phyloP scores from a whole-genome alignment of 1,140 invertebrate species.

The Magallana gigas region DNA sequence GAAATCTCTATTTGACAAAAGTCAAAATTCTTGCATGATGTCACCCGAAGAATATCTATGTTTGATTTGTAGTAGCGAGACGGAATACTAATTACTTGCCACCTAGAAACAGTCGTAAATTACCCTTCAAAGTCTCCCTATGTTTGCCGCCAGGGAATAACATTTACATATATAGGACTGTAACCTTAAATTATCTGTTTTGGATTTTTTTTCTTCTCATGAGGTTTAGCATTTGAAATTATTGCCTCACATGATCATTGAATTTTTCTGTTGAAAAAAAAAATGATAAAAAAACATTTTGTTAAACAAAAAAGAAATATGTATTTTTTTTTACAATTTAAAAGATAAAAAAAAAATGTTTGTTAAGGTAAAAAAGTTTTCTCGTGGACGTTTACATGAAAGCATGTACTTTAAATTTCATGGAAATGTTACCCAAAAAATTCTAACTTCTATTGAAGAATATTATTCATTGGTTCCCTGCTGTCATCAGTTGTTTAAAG shows the following conservation, averaged over 20 bases:
- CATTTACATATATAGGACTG: slow-evolving; percentile 25
- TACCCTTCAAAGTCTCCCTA: slow-evolving; percentile 27
- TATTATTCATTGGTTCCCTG: too few species aligned
- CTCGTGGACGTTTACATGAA: too few species aligned
- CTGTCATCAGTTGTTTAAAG: slow-evolving; percentile 1
- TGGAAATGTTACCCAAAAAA: too few species aligned
- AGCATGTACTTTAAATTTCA: too few species aligned
- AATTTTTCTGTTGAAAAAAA: too few species aligned
- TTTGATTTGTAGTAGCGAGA: slow-evolving; percentile 37
- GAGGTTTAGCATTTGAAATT: not conserved
- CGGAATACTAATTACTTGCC: slow-evolving; percentile 34
- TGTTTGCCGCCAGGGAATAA: slow-evolving; percentile 21
- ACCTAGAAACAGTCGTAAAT: slow-evolving; percentile 27
- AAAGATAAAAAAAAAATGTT: too few species aligned
- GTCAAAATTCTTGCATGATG: slow-evolving; percentile 27
- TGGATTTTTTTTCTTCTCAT: not conserved
- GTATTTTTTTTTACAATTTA: too few species aligned
- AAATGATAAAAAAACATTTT: too few species aligned
- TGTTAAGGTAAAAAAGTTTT: too few species aligned
- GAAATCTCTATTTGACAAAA: slow-evolving; percentile 15
- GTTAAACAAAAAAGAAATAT: too few species aligned
- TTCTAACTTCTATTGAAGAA: too few species aligned
- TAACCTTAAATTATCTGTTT: slow-evolving; percentile 19
- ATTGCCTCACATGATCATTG: too few species aligned
- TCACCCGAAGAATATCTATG: slow-evolving; percentile 30